Conservation (phyloP, 2,888 invertebrate genomes). For the Chymomyza caudatula region DNA sequence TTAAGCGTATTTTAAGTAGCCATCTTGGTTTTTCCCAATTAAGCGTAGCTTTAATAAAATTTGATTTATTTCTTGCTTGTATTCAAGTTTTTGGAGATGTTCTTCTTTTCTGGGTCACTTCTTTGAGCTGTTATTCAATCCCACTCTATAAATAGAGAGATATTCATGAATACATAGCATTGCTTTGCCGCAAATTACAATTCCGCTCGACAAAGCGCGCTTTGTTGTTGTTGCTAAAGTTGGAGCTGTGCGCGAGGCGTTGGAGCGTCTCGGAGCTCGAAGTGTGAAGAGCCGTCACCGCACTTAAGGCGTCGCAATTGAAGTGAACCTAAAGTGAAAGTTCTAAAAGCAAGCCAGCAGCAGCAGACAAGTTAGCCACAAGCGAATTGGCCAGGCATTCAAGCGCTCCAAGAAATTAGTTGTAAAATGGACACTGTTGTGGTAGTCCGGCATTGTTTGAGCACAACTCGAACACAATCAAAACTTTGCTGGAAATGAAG, state of each 20-base stretch:
- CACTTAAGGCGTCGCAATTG: constrained; percentile 38
- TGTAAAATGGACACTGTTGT: not conserved
- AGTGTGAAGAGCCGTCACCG: constrained; percentile 20
- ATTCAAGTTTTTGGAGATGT: not conserved
- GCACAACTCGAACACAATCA: not conserved
- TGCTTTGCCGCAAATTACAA: not conserved
- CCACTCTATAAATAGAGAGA: not conserved
- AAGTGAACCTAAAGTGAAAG: constrained; percentile 65
- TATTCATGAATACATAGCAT: not conserved
- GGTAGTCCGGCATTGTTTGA: not conserved
- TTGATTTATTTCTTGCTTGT: not conserved
- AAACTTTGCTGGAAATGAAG: not conserved
- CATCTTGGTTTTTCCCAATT: not conserved
- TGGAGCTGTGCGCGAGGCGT: not conserved
- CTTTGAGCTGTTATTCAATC: constrained; percentile 48
- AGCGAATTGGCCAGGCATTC: too few relatives aligned
- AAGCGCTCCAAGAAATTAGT: constrained; percentile 32
- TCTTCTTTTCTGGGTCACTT: constrained; percentile 38
- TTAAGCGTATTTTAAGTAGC: not conserved
- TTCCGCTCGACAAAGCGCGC: not conserved
- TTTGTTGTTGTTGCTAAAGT: not conserved
- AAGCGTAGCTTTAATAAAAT: not conserved
- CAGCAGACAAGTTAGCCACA: constrained; percentile 4
- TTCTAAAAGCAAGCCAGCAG: constrained; percentile 53
- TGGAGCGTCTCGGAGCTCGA: constrained; percentile 1